Conservation (phyloP, 2,888 invertebrate genomes). For the Neoaliturus tenellus region DNA sequence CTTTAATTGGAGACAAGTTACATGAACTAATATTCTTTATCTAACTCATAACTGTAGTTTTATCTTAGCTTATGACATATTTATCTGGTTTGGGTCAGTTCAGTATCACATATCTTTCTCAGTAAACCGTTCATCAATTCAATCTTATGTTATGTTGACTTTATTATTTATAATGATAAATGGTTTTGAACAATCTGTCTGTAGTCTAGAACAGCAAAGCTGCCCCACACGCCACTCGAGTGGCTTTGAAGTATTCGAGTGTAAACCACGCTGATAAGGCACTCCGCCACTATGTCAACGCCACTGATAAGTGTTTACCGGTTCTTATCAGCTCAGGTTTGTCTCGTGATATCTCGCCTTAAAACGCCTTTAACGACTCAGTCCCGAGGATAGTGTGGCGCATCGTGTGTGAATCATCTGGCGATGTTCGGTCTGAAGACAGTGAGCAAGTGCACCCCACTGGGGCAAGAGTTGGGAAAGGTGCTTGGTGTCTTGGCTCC, state of each 20-base stretch:
- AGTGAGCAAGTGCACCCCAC: conserved; percentile 15
- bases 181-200: too few relatives aligned
- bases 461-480: conserved; percentile 32
- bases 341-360: conserved; percentile 23
- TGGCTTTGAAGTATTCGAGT: not conserved
- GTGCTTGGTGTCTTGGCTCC: conserved; percentile 69
- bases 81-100: too few relatives aligned
- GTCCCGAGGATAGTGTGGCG: not conserved
- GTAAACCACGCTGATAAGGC: not conserved
- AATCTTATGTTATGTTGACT: too few relatives aligned
- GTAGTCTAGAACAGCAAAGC: too few relatives aligned
- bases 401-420: not conserved
- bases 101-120: too few relatives aligned
- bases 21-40: not conserved
- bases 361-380: not conserved
- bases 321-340: not conserved
- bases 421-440: conserved; percentile 44
- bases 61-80: not conserved
- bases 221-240: not conserved
- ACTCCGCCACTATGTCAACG: not conserved
- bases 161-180: too few relatives aligned
- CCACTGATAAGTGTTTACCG: conserved; percentile 38
- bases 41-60: not conserved
- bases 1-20: not conserved
- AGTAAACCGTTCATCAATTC: too few relatives aligned